These are phyloP conservation scores for Protonemura montana DNA, from an alignment of 2,888 invertebrate species.

Conservation along the genomic window DNA sequence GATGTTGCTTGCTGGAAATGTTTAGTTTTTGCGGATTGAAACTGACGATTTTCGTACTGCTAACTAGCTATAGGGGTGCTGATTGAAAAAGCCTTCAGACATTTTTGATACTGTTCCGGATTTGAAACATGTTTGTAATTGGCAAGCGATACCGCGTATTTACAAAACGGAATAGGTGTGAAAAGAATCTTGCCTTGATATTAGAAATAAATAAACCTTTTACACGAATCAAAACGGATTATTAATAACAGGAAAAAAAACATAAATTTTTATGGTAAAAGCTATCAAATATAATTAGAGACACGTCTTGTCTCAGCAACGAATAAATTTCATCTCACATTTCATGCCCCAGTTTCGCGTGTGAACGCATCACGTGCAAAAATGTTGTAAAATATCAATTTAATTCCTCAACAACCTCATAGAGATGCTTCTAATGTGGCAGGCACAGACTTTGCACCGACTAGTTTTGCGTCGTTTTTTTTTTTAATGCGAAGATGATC, in stretches of 20 bases:
- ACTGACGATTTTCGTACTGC: too few species aligned
- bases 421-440: not conserved
- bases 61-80: too few species aligned
- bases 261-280: not conserved
- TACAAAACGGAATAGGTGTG: too few species aligned
- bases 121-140: too few species aligned
- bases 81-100: too few species aligned
- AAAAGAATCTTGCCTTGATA: too few species aligned
- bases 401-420: not conserved
- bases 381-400: conserved; percentile 32
- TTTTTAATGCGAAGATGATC: not conserved
- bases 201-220: too few species aligned
- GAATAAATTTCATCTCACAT: not conserved
- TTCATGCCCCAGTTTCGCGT: conserved; percentile 13
- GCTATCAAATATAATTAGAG: conserved; percentile 7
- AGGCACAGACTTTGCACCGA: not conserved
- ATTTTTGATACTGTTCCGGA: too few species aligned
- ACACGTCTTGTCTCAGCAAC: not conserved
- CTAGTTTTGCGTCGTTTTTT: not conserved
- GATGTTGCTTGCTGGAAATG: too few species aligned
- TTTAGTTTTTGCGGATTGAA: too few species aligned
- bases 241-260: not conserved
- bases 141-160: too few species aligned
- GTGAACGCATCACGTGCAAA: conserved; percentile 40
- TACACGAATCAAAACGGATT: too few species aligned